Evolutionary conservation across 1,140 invertebrate genomes (phyloP).

Genomic region (Musca domestica): DNA sequence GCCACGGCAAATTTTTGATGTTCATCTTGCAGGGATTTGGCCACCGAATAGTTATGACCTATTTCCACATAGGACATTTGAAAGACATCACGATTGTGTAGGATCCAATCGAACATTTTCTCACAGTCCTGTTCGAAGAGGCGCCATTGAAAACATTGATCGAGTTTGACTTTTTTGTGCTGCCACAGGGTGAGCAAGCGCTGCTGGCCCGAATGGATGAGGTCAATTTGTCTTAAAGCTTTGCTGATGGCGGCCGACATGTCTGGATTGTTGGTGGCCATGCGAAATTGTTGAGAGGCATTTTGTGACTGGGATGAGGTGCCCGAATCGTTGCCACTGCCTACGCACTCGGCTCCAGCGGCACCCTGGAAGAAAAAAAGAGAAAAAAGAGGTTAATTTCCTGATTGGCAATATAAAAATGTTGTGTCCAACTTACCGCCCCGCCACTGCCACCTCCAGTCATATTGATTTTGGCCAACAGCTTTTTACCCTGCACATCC

Average conservation of each 20-base stretch:
- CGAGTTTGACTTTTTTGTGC: conserved; percentile 86
- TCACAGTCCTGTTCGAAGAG: conserved; percentile 97
- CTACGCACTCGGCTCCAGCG: conserved; percentile 35
- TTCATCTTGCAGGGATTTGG: conserved; percentile 90
- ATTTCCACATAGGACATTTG: conserved; percentile 95
- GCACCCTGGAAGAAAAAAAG: conserved; percentile 26
- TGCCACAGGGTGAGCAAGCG: conserved; percentile 92
- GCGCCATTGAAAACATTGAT: conserved; percentile 92
- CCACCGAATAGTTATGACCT: conserved; percentile 86
- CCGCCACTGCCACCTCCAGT: conserved; percentile 26
- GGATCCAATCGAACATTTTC: conserved; percentile 98
- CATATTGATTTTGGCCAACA: conserved; percentile 48
- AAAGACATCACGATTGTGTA: conserved; percentile 91
- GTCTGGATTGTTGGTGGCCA: conserved; percentile 64
- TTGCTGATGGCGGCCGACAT: conserved; percentile 63
- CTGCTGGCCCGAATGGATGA: conserved; percentile 82
- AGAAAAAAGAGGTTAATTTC: conserved; percentile 1
- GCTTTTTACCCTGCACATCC: conserved; percentile 65
- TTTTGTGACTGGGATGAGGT: conserved; percentile 37
- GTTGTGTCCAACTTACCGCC: conserved; percentile 26
- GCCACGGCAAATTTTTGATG: conserved; percentile 94
- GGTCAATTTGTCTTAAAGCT: conserved; percentile 75
- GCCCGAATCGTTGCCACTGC: conserved; percentile 39
- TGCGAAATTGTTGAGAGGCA: conserved; percentile 26
- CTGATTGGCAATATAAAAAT: too few relatives aligned